These are phyloP conservation scores for Nipponacmea schrenckii DNA, from an alignment of 2,888 invertebrate genomes.

Conservation along the genomic window DNA sequence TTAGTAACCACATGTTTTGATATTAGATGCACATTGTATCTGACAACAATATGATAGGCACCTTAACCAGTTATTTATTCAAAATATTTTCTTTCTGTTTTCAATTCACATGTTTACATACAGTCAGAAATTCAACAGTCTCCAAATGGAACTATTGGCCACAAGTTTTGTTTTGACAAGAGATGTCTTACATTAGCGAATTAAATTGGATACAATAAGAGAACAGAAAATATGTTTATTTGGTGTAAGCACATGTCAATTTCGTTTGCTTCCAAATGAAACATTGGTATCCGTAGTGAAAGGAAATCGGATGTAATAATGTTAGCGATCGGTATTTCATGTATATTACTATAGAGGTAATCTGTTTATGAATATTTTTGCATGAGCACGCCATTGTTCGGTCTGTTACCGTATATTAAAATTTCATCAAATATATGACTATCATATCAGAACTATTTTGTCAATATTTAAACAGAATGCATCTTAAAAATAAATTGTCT, in stretches of 20 bases:
- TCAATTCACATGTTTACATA: slow-evolving; percentile 1
- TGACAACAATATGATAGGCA: slow-evolving; percentile 5
- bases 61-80: slow-evolving; percentile 2
- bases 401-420: too few species aligned
- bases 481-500: too few species aligned
- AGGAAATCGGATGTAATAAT: background rate
- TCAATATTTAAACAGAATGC: too few species aligned
- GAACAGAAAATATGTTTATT: background rate
- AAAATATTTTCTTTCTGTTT: slow-evolving; percentile 7
- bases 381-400: too few species aligned
- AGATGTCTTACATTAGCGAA: background rate
- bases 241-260: background rate
- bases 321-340: background rate
- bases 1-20: background rate
- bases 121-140: slow-evolving; percentile 8
- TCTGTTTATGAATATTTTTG: too few species aligned
- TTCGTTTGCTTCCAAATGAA: background rate
- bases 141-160: slow-evolving; percentile 3
- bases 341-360: too few species aligned
- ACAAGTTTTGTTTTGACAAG: background rate
- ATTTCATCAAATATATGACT: too few species aligned
- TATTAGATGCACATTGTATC: slow-evolving; percentile 7
- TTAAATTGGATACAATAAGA: slow-evolving; percentile 6
- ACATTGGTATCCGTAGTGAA: background rate
- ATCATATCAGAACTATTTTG: too few species aligned